A percentile compares a stretch with the other conserved stretches of the same genome.
Conservation (phyloP, 1,140 invertebrate species). For the Trichogramma pretiosum region DNA sequence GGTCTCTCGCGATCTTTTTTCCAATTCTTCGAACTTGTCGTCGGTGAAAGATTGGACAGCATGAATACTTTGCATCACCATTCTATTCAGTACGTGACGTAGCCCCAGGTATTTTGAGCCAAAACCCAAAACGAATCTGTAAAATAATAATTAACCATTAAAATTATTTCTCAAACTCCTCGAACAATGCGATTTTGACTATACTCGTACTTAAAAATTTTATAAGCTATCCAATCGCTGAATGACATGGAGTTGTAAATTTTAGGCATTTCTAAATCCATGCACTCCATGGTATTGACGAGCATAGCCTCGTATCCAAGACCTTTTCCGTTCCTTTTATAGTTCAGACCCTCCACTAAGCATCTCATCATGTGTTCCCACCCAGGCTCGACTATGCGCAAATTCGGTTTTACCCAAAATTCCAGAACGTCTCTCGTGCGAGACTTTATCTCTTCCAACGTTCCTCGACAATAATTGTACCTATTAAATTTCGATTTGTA, state of each 20-base stretch:
- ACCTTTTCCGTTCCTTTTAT: conserved; percentile 26
- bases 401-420: conserved; percentile 34
- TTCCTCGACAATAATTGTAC: conserved; percentile 50
- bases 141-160: background rate
- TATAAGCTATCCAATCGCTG: conserved; percentile 18
- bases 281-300: conserved; percentile 28
- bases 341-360: conserved; percentile 30
- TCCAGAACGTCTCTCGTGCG: conserved; percentile 36
- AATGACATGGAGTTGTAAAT: conserved; percentile 28
- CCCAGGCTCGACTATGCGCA: conserved; percentile 29
- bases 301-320: conserved; percentile 27
- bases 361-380: conserved; percentile 44
- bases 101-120: conserved; percentile 18
- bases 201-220: conserved; percentile 14
- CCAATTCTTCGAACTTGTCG: conserved; percentile 1
- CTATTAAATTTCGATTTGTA: conserved; percentile 25
- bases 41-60: conserved; percentile 11
- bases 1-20: background rate
- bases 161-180: background rate
- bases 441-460: conserved; percentile 33
- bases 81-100: conserved; percentile 17
- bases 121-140: conserved; percentile 11
- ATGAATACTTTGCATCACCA: conserved; percentile 9
- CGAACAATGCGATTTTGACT: background rate
- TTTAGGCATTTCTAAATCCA: conserved; percentile 28